Evolutionary conservation across 2,888 invertebrate species (phyloP), one percentile per base, ranked within the genome.

Genomic region (Saturnia japonica): DNA sequence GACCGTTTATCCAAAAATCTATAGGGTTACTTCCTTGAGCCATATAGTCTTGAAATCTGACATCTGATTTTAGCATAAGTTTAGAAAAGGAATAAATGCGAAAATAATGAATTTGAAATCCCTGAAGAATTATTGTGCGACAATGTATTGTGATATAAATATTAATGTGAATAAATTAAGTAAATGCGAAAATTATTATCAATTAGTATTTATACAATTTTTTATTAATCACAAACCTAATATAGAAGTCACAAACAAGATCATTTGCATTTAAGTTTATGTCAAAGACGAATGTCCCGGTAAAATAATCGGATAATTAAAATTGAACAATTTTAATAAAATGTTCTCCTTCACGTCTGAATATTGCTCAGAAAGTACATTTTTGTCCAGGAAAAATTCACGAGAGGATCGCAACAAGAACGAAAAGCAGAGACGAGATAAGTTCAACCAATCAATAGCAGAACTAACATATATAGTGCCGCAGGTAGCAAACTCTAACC

Each of bases 381-480:
- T 8, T 47, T 64, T 69, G 28, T 71, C 70, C 83, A 93, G 93
- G 71, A 88, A 89, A 3, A 91, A 79, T 60, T 88, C 92, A 70
- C 95, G 98, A 60, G 96, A 97, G 84, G 95, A 96, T 77, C 95
- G 98, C 74, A 98, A 98, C 88, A 95, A 96, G 84, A 98, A 98
- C 1, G 99, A 99, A 88, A 99, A 99, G 90, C 96, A 97, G 90
- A 95, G 99, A 40, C 95, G 99, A 19, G 98, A 98, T 87, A 97
- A 97, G 85, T 93, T 99, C 76, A 98, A 98, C 90, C 95, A 96
- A 72, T 97, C 96, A 77, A 97, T 99, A 76, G 95, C 96, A 42
- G 96, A 97, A 83, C 93, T 99, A 83, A 97, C 97, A 1, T 93
- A 95, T 4, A 95, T 98, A 85, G 97, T 98, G 72, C 98, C 98